Conservation (phyloP, 1,140 invertebrate genomes). For the Drosophila elegans region DNA sequence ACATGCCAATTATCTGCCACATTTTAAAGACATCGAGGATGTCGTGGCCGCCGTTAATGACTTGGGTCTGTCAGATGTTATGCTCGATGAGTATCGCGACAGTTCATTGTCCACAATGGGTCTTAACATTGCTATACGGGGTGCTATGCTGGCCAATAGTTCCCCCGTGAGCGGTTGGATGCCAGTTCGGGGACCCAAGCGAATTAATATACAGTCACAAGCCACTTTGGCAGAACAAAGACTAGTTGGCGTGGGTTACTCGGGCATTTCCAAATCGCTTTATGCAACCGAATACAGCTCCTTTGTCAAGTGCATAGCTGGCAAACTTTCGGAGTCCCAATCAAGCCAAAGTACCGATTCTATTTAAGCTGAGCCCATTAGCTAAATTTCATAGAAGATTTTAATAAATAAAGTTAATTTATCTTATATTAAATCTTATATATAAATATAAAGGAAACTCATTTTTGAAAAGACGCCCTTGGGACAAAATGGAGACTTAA, state of each 20-base stretch:
- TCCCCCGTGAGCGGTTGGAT: constrained; percentile 89
- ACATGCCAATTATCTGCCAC: constrained; percentile 90
- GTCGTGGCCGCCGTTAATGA: constrained; percentile 86
- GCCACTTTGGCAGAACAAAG: constrained; percentile 37
- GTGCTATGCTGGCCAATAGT: constrained; percentile 89
- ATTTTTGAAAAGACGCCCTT: background rate
- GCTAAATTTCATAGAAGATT: background rate
- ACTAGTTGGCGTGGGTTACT: constrained; percentile 37
- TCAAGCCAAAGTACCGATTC: constrained; percentile 4
- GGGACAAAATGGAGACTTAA: background rate
- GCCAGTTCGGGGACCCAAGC: constrained; percentile 88
- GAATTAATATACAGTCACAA: constrained; percentile 37
- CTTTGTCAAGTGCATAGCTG: constrained; percentile 54
- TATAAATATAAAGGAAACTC: background rate
- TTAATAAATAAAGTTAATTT: background rate
- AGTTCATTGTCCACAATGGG: constrained; percentile 86
- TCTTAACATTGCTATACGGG: constrained; percentile 87
- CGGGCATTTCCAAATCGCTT: constrained; percentile 50
- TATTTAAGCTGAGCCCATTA: background rate
- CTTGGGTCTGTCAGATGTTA: constrained; percentile 87
- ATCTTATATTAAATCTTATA: background rate
- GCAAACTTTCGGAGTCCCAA: background rate
- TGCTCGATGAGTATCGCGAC: constrained; percentile 89
- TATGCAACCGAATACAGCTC: constrained; percentile 71
- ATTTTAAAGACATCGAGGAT: constrained; percentile 88